Conservation (phyloP, 2,888 invertebrate species). For the Melanostoma mellinum region DNA sequence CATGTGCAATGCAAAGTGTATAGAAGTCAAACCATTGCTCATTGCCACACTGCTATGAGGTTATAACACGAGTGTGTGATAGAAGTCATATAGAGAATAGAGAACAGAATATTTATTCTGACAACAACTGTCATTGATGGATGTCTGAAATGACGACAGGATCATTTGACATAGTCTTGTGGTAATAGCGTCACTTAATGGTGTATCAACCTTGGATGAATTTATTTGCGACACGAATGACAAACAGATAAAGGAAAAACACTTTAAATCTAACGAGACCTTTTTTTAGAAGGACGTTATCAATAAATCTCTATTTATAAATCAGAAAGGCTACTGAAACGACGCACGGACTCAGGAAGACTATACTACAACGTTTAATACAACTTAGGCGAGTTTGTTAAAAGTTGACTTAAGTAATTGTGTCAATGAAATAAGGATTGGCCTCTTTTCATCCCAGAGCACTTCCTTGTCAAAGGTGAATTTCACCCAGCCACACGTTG, state of each 20-base stretch:
- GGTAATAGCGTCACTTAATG: constrained; percentile 15
- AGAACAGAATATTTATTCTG: constrained; percentile 10
- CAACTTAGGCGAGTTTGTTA: constrained; percentile 6
- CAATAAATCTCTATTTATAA: neutral
- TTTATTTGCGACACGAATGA: neutral
- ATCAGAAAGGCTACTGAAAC: constrained; percentile 12
- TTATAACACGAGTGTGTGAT: neutral
- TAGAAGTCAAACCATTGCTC: constrained; percentile 33
- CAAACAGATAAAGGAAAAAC: too few species aligned
- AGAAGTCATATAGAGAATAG: constrained; percentile 15
- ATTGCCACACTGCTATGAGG: constrained; percentile 13
- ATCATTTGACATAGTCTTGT: constrained; percentile 30
- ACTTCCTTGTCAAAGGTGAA: neutral
- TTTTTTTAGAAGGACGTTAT: neutral
- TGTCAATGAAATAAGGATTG: constrained; percentile 22
- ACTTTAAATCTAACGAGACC: too few species aligned
- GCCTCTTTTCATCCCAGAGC: neutral
- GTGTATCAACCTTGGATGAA: constrained; percentile 21
- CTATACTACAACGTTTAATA: too few species aligned
- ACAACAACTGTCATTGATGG: constrained; percentile 26
- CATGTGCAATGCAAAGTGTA: constrained; percentile 57
- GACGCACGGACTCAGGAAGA: neutral
- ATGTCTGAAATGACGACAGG: constrained; percentile 57
- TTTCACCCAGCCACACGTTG: neutral
- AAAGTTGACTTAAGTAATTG: constrained; percentile 39